Base-by-base conservation (phyloP, 2,888 invertebrate species). In the Rhagonycha lutea region DNA sequence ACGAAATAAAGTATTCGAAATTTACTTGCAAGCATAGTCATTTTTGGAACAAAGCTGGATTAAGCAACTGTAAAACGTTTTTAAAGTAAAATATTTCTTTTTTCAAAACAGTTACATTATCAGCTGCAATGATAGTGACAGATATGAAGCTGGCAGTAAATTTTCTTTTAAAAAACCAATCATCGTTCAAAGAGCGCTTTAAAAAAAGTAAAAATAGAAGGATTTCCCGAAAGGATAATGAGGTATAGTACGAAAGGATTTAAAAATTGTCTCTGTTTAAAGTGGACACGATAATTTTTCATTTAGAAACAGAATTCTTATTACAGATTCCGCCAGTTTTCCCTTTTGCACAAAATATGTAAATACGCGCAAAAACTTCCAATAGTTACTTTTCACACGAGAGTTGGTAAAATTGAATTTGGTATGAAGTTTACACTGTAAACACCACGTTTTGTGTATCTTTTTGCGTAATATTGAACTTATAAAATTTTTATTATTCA, bases 381-480 rank as follows among this genome's bases (percentile, higher is more conserved):
- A 78, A 80, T 81, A 82, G 82, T 82, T 80, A 82, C 82, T 82
- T 82, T 81, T 80, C 79, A 78, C 81, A 76, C 78, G 81, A 84
- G 83, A 72, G 72, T 82, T 83, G 81, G 81, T 76, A 77, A 80
- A 83, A 83, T 82, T 82, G 82, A 79, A 83, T 83, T 82, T 82
- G 74, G 78, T 77, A 81, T 79, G 80, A 79, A 78, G 70, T 75
- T 77, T 74, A 74, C 74, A 69, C 71, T 28, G 76, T 68, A 74
- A 70, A 74, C 71, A 74, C 47, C 61, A 67, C 67, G 74, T 68
- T 71, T 68, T 67, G 29, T 29, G 47, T 24, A 69, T 69, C 47
- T 69, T 28, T 47, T 47, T 47, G 47, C 47, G 47, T 47, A n/a
- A n/a, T 47, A 47, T n/a, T 47, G n/a, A 47, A 47, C n/a, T 47